Conservation (phyloP, 2,888 invertebrate species). For the Cheilosia impressa region DNA sequence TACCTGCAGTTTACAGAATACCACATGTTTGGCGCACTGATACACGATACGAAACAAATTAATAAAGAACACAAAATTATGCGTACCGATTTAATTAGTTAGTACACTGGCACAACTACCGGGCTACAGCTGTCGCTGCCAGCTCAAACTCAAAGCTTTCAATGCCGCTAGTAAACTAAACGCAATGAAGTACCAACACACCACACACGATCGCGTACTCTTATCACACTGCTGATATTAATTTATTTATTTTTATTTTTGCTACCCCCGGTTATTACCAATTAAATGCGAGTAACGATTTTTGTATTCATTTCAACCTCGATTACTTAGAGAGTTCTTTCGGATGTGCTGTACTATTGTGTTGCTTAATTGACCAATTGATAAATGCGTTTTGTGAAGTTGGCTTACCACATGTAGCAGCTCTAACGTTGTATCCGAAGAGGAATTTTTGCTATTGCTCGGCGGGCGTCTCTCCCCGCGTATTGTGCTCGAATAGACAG, state of each 20-base stretch:
- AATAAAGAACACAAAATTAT: neutral
- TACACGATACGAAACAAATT: neutral
- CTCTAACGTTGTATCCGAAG: slow-evolving; percentile 79
- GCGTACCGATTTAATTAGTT: neutral
- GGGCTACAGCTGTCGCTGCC: neutral
- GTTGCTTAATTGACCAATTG: slow-evolving; percentile 57
- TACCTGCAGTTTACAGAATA: slow-evolving; percentile 2
- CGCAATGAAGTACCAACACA: slow-evolving; percentile 21
- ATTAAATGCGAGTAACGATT: slow-evolving; percentile 52
- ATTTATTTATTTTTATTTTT: slow-evolving; percentile 20
- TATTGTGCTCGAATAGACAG: slow-evolving; percentile 77
- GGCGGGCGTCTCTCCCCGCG: slow-evolving; percentile 44
- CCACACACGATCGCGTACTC: slow-evolving; percentile 50
- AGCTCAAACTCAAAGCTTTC: slow-evolving; percentile 40
- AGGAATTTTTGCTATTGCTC: slow-evolving; percentile 29
- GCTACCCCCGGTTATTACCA: slow-evolving; percentile 39
- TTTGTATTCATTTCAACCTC: slow-evolving; percentile 29
- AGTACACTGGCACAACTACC: neutral
- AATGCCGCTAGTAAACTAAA: slow-evolving; percentile 53
- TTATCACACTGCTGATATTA: slow-evolving; percentile 53
- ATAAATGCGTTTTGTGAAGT: slow-evolving; percentile 43
- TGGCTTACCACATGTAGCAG: slow-evolving; percentile 82
- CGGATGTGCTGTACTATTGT: slow-evolving; percentile 46
- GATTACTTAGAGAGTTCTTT: slow-evolving; percentile 54
- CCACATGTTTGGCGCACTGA: neutral